Evolutionary conservation across 37 sponge, comb jelly and placozoan species (phyloP).

Genomic region (Oopsacas minuta): DNA sequence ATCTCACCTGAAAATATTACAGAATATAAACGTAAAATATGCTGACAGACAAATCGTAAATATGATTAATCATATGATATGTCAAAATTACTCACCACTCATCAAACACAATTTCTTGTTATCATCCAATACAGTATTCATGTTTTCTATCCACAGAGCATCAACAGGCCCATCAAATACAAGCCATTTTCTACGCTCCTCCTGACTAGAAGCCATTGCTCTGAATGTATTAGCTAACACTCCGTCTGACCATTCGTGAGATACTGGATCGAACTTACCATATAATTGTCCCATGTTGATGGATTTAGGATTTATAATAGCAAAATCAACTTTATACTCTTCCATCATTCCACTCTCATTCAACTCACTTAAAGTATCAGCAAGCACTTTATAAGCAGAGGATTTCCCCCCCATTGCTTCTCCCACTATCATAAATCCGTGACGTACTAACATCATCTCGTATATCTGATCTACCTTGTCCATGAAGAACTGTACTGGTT

Average conservation of each 20-base stretch:
- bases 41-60: background rate
- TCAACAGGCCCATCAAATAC: slow-evolving; percentile 99
- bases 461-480: slow-evolving; percentile 83
- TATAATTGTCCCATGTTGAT: slow-evolving; percentile 92
- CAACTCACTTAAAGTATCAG: slow-evolving; percentile 76
- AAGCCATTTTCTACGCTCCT: slow-evolving; percentile 87
- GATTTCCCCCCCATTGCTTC: slow-evolving; percentile 94
- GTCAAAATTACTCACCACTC: slow-evolving; percentile 29
- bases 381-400: slow-evolving; percentile 79
- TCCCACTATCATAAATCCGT: slow-evolving; percentile 98
- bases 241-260: slow-evolving; percentile 98
- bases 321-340: slow-evolving; percentile 66
- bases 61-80: background rate
- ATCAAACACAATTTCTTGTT: slow-evolving; percentile 57
- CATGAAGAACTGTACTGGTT: slow-evolving; percentile 89
- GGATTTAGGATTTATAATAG: slow-evolving; percentile 86
- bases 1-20: slow-evolving; percentile 78
- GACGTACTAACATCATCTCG: slow-evolving; percentile 99
- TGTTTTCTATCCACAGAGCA: slow-evolving; percentile 99
- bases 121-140: slow-evolving; percentile 97
- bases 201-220: slow-evolving; percentile 72
- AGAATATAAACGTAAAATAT: slow-evolving; percentile 14
- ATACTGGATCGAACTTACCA: slow-evolving; percentile 89
- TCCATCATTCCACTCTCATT: slow-evolving; percentile 73
- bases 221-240: slow-evolving; percentile 89